Conservation (phyloP, 2,888 invertebrate genomes). For the Danaus chrysippus region DNA sequence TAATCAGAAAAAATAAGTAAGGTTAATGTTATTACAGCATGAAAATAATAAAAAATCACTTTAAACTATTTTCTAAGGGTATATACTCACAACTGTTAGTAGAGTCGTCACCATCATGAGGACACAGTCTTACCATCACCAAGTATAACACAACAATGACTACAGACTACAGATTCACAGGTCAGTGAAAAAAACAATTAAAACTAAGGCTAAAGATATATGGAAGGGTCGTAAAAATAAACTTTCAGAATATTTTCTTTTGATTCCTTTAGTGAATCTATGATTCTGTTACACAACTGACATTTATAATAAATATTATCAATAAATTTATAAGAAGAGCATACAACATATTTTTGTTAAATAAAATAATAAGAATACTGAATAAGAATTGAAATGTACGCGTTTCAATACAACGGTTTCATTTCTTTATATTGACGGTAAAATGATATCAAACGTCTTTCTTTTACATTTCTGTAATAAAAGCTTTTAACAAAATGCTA, state of each 20-base stretch:
- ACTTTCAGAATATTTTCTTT: not conserved
- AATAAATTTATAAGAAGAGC: too few species aligned
- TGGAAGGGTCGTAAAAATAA: not conserved
- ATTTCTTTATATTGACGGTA: too few species aligned
- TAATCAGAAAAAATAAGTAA: too few species aligned
- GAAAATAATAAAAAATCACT: too few species aligned
- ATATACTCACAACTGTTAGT: not conserved
- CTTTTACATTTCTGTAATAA: not conserved
- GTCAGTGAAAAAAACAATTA: slow-evolving; percentile 15
- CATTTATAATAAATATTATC: too few species aligned
- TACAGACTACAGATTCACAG: slow-evolving; percentile 12
- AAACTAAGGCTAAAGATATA: not conserved
- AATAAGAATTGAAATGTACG: too few species aligned
- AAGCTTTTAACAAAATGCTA: slow-evolving; percentile 1
- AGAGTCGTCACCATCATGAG: not conserved
- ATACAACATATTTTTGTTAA: too few species aligned
- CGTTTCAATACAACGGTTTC: too few species aligned
- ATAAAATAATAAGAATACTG: too few species aligned
- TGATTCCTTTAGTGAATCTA: not conserved
- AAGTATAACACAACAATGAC: not conserved
- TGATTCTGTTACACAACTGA: too few species aligned
- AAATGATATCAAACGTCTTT: too few species aligned
- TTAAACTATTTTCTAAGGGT: not conserved
- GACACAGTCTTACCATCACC: not conserved
- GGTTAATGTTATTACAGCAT: too few species aligned